These are phyloP conservation scores for Drosophila flavopinicola DNA, from an alignment of 2,888 invertebrate genomes.

Conservation along the genomic window DNA sequence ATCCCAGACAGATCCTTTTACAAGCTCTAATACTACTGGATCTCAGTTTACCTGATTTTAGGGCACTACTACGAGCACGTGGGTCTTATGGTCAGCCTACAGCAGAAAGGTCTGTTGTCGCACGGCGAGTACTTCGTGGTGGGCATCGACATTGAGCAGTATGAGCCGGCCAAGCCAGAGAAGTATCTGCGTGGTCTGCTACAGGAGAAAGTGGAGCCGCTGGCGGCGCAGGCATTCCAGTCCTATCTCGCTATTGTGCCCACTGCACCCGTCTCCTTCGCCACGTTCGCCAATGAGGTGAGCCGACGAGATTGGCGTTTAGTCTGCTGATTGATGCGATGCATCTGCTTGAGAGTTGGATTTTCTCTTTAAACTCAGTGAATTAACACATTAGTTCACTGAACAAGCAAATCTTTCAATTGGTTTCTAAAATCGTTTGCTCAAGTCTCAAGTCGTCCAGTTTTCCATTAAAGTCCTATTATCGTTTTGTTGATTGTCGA, in stretches of 20 bases:
- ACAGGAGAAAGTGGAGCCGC: slow-evolving; percentile 86
- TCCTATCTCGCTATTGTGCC: slow-evolving; percentile 94
- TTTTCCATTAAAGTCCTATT: too few relatives aligned
- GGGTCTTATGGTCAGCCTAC: slow-evolving; percentile 94
- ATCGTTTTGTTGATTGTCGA: background rate
- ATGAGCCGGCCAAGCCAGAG: slow-evolving; percentile 90
- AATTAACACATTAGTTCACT: too few relatives aligned
- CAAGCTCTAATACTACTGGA: background rate
- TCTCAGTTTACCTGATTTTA: slow-evolving; percentile 93
- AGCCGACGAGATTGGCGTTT: too few relatives aligned
- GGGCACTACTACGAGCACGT: slow-evolving; percentile 96
- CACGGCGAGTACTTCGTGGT: slow-evolving; percentile 97
- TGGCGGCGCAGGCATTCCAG: slow-evolving; percentile 89
- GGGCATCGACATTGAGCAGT: slow-evolving; percentile 95
- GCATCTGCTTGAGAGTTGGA: too few relatives aligned
- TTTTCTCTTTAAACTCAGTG: too few relatives aligned
- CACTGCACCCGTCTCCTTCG: slow-evolving; percentile 89
- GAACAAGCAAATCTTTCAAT: too few relatives aligned
- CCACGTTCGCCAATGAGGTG: slow-evolving; percentile 87
- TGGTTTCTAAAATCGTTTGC: too few relatives aligned
- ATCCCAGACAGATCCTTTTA: fast-evolving
- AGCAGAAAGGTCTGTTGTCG: slow-evolving; percentile 91
- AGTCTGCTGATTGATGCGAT: slow-evolving; percentile 31
- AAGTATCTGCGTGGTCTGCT: slow-evolving; percentile 92
- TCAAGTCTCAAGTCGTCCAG: too few relatives aligned